Evolutionary conservation across 2,113 vertebrate species (phyloP).

Genomic region (Tympanuchus pallidicinctus): DNA sequence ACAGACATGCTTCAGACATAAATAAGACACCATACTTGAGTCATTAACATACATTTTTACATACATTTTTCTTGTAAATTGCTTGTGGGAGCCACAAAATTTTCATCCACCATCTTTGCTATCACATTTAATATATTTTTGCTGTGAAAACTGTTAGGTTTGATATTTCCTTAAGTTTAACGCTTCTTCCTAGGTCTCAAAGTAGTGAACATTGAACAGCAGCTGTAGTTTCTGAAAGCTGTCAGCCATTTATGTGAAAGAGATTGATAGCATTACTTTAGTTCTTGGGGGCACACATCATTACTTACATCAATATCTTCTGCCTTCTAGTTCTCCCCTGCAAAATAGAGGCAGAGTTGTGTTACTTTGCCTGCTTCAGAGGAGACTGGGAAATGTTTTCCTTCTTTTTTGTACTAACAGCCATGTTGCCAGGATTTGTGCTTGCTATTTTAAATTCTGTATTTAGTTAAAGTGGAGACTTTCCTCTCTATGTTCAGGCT

Average conservation of each 20-base stretch:
- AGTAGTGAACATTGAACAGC: neutral
- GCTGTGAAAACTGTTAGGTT: neutral
- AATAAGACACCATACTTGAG: no score
- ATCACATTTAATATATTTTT: neutral
- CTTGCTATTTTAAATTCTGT: neutral
- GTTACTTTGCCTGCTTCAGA: neutral
- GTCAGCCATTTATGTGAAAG: neutral
- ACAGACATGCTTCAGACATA: no score
- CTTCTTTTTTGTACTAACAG: neutral
- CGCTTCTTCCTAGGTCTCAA: neutral
- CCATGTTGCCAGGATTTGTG: neutral
- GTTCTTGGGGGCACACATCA: accelerated
- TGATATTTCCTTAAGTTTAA: neutral
- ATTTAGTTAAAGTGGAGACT: neutral
- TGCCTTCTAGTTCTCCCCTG: neutral
- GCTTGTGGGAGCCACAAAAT: neutral
- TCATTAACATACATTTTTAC: neutral
- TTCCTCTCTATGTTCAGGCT: neutral
- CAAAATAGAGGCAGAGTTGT: neutral
- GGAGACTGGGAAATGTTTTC: neutral
- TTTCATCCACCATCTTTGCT: neutral
- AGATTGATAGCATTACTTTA: neutral
- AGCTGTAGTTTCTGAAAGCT: neutral
- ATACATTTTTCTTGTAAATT: neutral
- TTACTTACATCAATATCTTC: neutral